Evolutionary conservation across 2,797 vertebrate genomes (phyloP).

Genomic region (Loris lydekkerianus): DNA sequence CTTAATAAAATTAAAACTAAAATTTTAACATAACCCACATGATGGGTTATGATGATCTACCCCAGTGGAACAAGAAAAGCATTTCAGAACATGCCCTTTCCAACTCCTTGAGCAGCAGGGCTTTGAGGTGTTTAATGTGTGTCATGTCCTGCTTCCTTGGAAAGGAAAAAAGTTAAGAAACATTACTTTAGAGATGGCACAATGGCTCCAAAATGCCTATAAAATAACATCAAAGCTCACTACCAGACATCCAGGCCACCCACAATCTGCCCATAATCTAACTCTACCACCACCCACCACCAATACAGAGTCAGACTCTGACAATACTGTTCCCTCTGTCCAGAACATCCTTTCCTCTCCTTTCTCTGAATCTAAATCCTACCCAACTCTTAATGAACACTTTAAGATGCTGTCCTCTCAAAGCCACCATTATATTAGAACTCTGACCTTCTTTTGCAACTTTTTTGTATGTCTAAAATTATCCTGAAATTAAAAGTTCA

Average conservation of each 20-base stretch:
- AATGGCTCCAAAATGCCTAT: background rate
- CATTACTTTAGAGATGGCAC: background rate
- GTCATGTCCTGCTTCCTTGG: background rate
- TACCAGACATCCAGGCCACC: background rate
- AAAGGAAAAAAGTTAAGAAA: background rate
- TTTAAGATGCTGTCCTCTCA: background rate
- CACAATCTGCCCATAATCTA: background rate
- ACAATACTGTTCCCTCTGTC: background rate
- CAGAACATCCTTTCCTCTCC: background rate
- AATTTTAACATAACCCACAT: background rate
- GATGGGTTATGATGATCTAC: background rate
- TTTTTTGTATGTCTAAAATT: conserved; percentile 4
- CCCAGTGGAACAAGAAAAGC: background rate
- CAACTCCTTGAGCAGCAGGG: too few species aligned
- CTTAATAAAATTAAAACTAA: background rate
- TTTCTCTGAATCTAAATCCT: background rate
- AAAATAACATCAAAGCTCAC: background rate
- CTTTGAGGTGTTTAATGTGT: background rate
- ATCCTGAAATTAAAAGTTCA: conserved; percentile 23
- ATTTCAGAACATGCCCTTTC: background rate
- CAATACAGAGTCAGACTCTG: background rate
- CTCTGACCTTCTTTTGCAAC: background rate
- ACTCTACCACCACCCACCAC: background rate
- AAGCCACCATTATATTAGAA: conserved; percentile 28
- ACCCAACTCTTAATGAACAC: background rate